Evolutionary conservation across 2,797 vertebrate species (phyloP), one percentile per base, ranked within the genome.

Genomic region (Ciconia nigra): DNA sequence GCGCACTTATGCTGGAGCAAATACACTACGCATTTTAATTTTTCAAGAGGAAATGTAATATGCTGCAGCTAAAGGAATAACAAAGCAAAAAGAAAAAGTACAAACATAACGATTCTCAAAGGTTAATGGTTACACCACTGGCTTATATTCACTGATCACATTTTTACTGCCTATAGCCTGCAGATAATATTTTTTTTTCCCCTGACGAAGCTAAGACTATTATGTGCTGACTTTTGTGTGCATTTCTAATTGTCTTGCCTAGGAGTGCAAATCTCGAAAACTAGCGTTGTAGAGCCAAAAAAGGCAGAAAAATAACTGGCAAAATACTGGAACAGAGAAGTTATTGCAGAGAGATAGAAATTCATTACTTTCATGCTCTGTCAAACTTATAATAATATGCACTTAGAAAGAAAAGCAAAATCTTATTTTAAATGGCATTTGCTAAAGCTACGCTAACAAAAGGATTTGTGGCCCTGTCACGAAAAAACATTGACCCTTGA

Each of bases 401-500:
- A 96, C 76, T 93, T 95, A 96, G 89, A 87, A 94, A 97, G 61
- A 97, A 93, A 96, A 90, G 62, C 94, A 98, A 97, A 98, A 96
- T 97, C 97, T 98, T 98, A 96, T 98, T 98, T 98, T 97, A 96
- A 98, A 97, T 76, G 86, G 95, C 88, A 96, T 97, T 97, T 93
- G 89, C 87, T 92, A 97, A 98, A 97, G 89, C 92, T 94, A 89
- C 21, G 12, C 90, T 96, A 98, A 99, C 98, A 99, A 99, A 98
- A 98, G 96, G 96, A 97, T 98, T 97, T 97, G 95, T 96, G 96
- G 97, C 97, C 97, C 96, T 97, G 97, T 88, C 97, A 98, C 1
- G 7, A 91, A 67, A 46, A 91, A 86, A 87, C 83, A 90, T 98
- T 99, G 99, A 99, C 98, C 99, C 98, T 98, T 99, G 98, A 98